Conservation (phyloP, 92 coral and sea anemone species). For the Zoanthus solanderi region DNA sequence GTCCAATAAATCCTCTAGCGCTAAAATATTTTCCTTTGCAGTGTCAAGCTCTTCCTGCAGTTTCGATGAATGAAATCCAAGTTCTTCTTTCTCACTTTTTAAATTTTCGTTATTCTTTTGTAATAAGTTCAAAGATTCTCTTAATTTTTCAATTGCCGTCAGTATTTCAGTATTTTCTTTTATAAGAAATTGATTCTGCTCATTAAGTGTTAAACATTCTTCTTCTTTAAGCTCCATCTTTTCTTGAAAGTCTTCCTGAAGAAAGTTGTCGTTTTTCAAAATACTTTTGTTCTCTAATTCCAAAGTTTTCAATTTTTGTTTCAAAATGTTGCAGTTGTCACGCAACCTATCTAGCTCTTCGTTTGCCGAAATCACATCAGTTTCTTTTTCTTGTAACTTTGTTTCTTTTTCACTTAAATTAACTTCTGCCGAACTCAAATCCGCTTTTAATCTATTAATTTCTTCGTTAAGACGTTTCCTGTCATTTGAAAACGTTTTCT, state of each 20-base stretch:
- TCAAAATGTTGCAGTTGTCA: slow-evolving; percentile 46
- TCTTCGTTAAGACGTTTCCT: slow-evolving; percentile 55
- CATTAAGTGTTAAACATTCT: slow-evolving; percentile 51
- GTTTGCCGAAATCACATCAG: slow-evolving; percentile 52
- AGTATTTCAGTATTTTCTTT: slow-evolving; percentile 57
- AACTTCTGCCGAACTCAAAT: slow-evolving; percentile 57
- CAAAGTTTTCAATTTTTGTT: slow-evolving; percentile 45
- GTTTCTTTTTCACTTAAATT: slow-evolving; percentile 57
- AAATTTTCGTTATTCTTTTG: slow-evolving; percentile 70
- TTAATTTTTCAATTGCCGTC: slow-evolving; percentile 67
- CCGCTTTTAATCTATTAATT: slow-evolving; percentile 52
- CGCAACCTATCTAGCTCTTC: slow-evolving; percentile 69
- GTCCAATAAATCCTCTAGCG: slow-evolving; percentile 66
- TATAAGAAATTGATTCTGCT: slow-evolving; percentile 58
- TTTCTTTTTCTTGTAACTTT: slow-evolving; percentile 59
- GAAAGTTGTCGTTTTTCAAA: slow-evolving; percentile 36
- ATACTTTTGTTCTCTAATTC: slow-evolving; percentile 41
- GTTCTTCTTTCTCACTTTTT: slow-evolving; percentile 64
- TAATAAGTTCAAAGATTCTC: slow-evolving; percentile 70
- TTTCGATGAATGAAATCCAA: slow-evolving; percentile 56
- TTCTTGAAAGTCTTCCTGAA: slow-evolving; percentile 42
- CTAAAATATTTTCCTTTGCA: slow-evolving; percentile 66
- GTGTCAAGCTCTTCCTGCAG: slow-evolving; percentile 71
- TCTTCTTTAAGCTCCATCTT: slow-evolving; percentile 52
- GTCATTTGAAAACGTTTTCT: slow-evolving; percentile 37